A percentile compares a stretch with the other conserved stretches of the same genome.
Conservation (phyloP, 2,888 invertebrate species). For the Adelognathus sp. region DNA sequence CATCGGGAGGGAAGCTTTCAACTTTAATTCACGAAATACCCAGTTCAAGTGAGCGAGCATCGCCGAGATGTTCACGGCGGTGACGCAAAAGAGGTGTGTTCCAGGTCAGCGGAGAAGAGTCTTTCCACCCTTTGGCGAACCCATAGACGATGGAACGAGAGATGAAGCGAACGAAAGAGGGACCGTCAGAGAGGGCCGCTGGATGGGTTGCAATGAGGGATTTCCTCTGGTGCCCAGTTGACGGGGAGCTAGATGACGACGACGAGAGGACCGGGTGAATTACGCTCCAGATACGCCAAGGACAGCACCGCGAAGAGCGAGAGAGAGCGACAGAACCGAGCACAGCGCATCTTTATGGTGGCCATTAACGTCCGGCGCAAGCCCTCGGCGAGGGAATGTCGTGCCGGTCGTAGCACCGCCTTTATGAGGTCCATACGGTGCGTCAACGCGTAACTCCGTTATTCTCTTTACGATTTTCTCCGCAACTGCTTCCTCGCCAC, state of each 20-base stretch:
- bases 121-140: background rate
- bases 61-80: background rate
- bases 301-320: slow-evolving; percentile 48
- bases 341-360: slow-evolving; percentile 66
- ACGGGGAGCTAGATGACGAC: slow-evolving; percentile 23
- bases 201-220: background rate
- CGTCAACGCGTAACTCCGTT: slow-evolving; percentile 53
- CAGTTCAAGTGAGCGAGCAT: background rate
- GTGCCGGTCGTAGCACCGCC: slow-evolving; percentile 55
- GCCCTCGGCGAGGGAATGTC: slow-evolving; percentile 56
- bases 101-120: slow-evolving; percentile 1
- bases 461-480: slow-evolving; percentile 1
- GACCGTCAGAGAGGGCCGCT: background rate
- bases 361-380: slow-evolving; percentile 70
- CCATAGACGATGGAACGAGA: background rate
- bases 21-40: background rate
- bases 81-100: background rate
- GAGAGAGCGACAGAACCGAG: slow-evolving; percentile 46
- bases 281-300: slow-evolving; percentile 63
- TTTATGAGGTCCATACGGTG: slow-evolving; percentile 60
- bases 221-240: slow-evolving; percentile 25
- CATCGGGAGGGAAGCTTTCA: background rate
- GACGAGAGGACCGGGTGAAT: slow-evolving; percentile 54
- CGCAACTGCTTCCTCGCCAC: background rate
- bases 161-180: background rate